phyloP scores from a whole-genome alignment of 30 jellyfish, hydroid and myxozoan genomes.

The Nemopilema nomurai region DNA sequence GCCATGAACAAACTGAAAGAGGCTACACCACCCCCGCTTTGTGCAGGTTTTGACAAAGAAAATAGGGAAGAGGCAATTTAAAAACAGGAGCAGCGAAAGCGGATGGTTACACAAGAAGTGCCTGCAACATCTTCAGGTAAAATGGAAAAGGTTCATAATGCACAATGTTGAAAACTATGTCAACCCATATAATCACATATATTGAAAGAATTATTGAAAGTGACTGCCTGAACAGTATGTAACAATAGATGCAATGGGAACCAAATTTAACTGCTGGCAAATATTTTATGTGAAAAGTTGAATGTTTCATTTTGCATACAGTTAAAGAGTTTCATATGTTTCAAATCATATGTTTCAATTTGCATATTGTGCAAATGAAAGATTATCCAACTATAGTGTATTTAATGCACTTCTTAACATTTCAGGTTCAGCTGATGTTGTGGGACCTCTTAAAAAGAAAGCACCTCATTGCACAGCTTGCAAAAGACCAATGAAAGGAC shows the following conservation, averaged over 20 bases:
- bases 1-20: not conserved
- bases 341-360: not conserved
- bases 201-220: not conserved
- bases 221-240: not conserved
- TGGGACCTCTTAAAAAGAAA: constrained; percentile 2
- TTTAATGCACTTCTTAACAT: not conserved
- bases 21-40: constrained; percentile 36
- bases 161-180: not conserved
- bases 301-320: not conserved
- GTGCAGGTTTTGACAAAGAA: constrained; percentile 21
- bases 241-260: not conserved
- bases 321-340: not conserved
- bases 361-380: not conserved
- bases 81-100: not conserved
- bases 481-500: constrained; percentile 44
- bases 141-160: not conserved
- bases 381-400: constrained; percentile 8
- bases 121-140: constrained; percentile 43
- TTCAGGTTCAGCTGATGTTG: constrained; percentile 15
- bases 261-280: not conserved
- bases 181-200: not conserved
- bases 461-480: constrained; percentile 41
- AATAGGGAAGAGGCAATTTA: constrained; percentile 8
- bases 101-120: constrained; percentile 19
- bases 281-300: not conserved